Conservation (phyloP, 2,888 invertebrate genomes). For the Heliconius cydno region DNA sequence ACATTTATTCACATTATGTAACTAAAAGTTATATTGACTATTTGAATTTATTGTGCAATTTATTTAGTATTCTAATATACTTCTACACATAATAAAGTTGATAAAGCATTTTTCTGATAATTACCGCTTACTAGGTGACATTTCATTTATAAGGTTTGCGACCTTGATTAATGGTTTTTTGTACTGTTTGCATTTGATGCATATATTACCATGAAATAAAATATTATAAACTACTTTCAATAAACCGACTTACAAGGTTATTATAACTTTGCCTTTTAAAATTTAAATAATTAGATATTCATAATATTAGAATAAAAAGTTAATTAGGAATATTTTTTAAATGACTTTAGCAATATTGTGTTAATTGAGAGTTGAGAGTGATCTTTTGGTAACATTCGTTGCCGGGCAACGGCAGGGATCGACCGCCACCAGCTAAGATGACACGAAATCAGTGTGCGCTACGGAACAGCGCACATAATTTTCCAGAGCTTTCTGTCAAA, state of each 20-base stretch:
- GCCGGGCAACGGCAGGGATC: conserved; percentile 64
- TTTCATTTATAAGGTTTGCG: background rate
- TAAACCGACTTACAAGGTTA: conserved; percentile 4
- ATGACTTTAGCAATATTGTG: background rate
- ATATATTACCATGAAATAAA: conserved; percentile 18
- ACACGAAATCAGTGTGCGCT: conserved; percentile 4
- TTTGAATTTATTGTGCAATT: background rate
- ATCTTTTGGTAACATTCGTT: conserved; percentile 52
- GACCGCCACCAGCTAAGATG: conserved; percentile 50
- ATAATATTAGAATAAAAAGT: background rate
- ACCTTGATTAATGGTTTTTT: background rate
- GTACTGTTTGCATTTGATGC: conserved; percentile 15
- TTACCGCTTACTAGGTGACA: background rate
- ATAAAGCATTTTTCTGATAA: background rate
- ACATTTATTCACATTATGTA: background rate
- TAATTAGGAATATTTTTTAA: background rate
- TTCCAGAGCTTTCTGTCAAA: conserved; percentile 65
- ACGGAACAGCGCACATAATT: conserved; percentile 28
- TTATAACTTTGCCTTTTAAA: background rate
- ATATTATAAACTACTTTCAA: conserved; percentile 9
- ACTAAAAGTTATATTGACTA: background rate
- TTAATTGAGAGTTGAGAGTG: background rate
- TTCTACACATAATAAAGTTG: too few species aligned
- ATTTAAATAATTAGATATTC: background rate
- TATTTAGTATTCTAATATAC: too few species aligned